phyloP scores from a whole-genome alignment of 1,140 invertebrate genomes.

The Drosophila arizonae region DNA sequence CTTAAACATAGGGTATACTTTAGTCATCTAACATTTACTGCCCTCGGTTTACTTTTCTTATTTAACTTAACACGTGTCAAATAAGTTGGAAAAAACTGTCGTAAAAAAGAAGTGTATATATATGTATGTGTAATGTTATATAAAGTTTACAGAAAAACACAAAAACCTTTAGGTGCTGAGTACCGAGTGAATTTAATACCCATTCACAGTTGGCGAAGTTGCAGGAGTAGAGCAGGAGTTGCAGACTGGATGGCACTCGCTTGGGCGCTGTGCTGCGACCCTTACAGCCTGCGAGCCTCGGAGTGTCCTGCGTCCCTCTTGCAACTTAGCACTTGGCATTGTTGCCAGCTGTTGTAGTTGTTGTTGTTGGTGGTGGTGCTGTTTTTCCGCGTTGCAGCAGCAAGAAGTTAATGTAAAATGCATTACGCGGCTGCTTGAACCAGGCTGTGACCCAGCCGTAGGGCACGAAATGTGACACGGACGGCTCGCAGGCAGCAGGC shows the following conservation, averaged over 20 bases:
- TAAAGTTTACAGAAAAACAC: conserved; percentile 21
- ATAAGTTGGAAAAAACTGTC: conserved; percentile 54
- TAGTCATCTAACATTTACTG: conserved; percentile 1
- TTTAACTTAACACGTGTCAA: conserved; percentile 73
- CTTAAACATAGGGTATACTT: conserved; percentile 5
- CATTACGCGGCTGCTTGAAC: conserved; percentile 75
- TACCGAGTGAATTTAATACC: conserved; percentile 54
- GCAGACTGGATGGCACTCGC: conserved; percentile 49
- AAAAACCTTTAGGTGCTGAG: conserved; percentile 45
- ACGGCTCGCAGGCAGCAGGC: conserved; percentile 10
- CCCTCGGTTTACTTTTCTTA: conserved; percentile 49
- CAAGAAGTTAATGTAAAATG: conserved; percentile 76
- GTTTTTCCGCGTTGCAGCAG: conserved; percentile 10
- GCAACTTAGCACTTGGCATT: conserved; percentile 41
- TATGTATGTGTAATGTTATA: neutral
- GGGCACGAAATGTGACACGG: conserved; percentile 26
- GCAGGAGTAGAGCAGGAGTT: conserved; percentile 29
- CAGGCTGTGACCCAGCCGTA: conserved; percentile 42
- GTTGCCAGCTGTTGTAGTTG: conserved; percentile 25
- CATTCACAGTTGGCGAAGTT: conserved; percentile 8
- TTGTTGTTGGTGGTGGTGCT: conserved; percentile 3
- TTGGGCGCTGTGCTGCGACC: conserved; percentile 17
- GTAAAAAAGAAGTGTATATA: neutral
- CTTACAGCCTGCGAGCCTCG: neutral
- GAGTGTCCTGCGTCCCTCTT: conserved; percentile 39